Conservation (phyloP, 2,113 vertebrate genomes). For the Notarius quadriscutis region DNA sequence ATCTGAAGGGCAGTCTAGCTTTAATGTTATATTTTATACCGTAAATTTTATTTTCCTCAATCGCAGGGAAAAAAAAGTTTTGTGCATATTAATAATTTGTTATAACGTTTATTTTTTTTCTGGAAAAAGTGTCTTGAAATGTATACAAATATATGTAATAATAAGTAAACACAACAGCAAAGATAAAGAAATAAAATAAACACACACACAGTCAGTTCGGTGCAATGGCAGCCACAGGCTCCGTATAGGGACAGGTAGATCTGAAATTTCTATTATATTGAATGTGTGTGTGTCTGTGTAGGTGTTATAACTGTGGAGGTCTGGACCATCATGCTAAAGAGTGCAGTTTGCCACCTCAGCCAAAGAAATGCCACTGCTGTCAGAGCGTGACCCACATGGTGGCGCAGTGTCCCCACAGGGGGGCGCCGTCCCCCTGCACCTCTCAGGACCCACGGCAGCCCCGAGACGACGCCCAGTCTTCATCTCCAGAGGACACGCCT, state of each 20-base stretch:
- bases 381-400: conserved; percentile 97
- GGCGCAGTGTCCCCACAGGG: conserved; percentile 89
- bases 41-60: background rate
- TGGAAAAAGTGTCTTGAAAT: background rate
- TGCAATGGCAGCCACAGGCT: too few relatives aligned
- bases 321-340: conserved; percentile 99
- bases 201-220: too few relatives aligned
- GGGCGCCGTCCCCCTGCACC: conserved; percentile 70
- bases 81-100: background rate
- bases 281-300: conserved; percentile 54
- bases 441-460: conserved; percentile 88
- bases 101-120: background rate
- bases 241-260: too few relatives aligned
- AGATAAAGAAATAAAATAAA: too few relatives aligned
- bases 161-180: too few relatives aligned
- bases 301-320: conserved; percentile 98
- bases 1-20: too few relatives aligned
- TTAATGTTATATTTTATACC: background rate
- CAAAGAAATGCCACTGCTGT: conserved; percentile 99
- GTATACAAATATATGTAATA: too few relatives aligned
- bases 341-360: conserved; percentile 95
- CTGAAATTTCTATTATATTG: too few relatives aligned
- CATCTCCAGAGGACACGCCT: conserved; percentile 83
- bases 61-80: background rate
- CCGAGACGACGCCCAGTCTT: conserved; percentile 76